A percentile compares a stretch with the other conserved stretches of the same genome.
Conservation (phyloP, 1,140 invertebrate species). For the Hyles vespertilio region DNA sequence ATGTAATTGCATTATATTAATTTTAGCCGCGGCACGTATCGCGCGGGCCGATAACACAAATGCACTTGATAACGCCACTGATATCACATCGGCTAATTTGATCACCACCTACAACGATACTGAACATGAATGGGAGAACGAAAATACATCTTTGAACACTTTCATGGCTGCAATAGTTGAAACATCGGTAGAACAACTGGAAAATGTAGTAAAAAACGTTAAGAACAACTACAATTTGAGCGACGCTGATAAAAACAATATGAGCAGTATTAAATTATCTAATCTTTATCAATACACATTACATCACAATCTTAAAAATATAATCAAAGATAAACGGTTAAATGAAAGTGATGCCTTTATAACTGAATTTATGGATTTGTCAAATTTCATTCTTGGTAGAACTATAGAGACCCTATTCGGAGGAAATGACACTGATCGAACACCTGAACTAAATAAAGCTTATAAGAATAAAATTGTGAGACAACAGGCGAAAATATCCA, state of each 20-base stretch:
- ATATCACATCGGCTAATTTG: background rate
- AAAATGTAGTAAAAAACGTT: background rate
- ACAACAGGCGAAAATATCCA: conserved; percentile 40
- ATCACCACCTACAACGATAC: background rate
- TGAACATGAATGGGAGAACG: background rate
- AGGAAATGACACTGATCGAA: no score
- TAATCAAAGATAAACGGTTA: conserved; percentile 6
- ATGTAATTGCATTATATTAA: no score
- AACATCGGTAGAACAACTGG: background rate
- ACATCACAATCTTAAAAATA: conserved; percentile 1
- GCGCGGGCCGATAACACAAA: background rate
- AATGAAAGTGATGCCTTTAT: conserved; percentile 29
- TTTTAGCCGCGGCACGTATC: no score
- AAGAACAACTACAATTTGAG: background rate
- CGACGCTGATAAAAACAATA: background rate
- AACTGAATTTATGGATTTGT: conserved; percentile 39
- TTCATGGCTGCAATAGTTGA: background rate
- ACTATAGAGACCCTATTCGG: conserved; percentile 26
- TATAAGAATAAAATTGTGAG: conserved; percentile 28
- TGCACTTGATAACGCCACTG: background rate
- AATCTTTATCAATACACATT: background rate
- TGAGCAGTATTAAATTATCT: background rate
- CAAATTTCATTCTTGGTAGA: conserved; percentile 33
- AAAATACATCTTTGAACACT: background rate
- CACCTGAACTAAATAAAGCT: background rate